Evolutionary conservation across 2,888 invertebrate genomes (phyloP).

Genomic region (Lasioglossum calceatum): DNA sequence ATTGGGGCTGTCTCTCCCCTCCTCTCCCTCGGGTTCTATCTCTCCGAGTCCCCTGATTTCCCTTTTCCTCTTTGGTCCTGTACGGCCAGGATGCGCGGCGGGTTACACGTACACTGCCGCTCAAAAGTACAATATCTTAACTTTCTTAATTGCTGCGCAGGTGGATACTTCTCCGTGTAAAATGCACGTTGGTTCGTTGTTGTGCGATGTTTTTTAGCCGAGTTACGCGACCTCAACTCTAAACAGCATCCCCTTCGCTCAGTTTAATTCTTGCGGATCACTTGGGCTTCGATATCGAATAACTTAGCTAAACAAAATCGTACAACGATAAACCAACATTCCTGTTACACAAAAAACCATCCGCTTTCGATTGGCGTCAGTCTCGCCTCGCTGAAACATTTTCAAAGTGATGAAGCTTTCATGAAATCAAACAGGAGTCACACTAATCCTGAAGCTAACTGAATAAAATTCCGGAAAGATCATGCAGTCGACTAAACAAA

Average conservation of each 20-base stretch:
- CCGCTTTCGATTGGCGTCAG: too few relatives aligned
- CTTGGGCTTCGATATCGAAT: neutral
- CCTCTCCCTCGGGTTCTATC: constrained; percentile 24
- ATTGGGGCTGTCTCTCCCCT: constrained; percentile 34
- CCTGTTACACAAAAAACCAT: too few relatives aligned
- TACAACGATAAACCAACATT: too few relatives aligned
- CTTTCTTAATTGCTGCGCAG: neutral
- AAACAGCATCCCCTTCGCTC: neutral
- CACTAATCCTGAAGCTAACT: too few relatives aligned
- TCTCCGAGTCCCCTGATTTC: neutral
- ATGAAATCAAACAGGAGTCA: too few relatives aligned
- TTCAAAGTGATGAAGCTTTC: too few relatives aligned
- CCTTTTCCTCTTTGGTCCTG: constrained; percentile 11
- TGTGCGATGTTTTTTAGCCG: neutral
- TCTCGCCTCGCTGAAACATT: neutral
- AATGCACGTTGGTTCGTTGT: neutral
- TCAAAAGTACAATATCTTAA: neutral
- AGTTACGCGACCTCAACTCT: neutral
- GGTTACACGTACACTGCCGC: constrained; percentile 32
- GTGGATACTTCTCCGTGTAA: neutral
- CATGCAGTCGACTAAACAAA: too few relatives aligned
- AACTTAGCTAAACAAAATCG: neutral
- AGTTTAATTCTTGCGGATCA: neutral
- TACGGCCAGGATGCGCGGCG: constrained; percentile 56
- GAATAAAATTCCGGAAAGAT: too few relatives aligned